Conservation (phyloP, 2,888 invertebrate genomes). For the Lasioglossum oenotherae region DNA sequence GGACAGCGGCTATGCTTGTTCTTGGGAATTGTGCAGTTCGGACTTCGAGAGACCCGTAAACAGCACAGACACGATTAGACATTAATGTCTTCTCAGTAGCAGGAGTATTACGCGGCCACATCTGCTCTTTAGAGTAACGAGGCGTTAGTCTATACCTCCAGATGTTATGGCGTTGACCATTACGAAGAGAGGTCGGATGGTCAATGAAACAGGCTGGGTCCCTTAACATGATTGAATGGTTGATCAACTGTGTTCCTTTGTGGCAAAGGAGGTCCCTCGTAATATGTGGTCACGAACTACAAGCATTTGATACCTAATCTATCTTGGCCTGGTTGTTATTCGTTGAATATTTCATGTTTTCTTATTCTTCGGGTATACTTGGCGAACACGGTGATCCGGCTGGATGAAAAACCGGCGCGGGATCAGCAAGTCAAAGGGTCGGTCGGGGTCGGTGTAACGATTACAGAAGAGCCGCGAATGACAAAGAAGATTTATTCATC, state of each 20-base stretch:
- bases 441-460: not conserved
- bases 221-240: not conserved
- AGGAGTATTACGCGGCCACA: not conserved
- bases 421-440: conserved; percentile 12
- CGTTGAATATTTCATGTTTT: not conserved
- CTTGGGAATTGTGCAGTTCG: not conserved
- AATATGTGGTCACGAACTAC: not conserved
- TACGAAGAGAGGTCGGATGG: not conserved
- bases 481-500: conserved; percentile 11
- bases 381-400: not conserved
- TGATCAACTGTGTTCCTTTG: not conserved
- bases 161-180: not conserved
- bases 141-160: not conserved
- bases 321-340: not conserved
- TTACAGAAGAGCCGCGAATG: not conserved
- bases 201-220: not conserved
- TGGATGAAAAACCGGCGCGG: not conserved
- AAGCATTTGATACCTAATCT: not conserved
- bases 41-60: not conserved
- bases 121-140: not conserved
- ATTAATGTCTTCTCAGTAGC: not conserved
- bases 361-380: not conserved
- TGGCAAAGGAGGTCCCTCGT: not conserved
- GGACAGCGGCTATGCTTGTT: not conserved
- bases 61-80: not conserved